These are phyloP conservation scores for Metridium senile DNA, from an alignment of 92 coral and sea anemone genomes.

Conservation along the genomic window DNA sequence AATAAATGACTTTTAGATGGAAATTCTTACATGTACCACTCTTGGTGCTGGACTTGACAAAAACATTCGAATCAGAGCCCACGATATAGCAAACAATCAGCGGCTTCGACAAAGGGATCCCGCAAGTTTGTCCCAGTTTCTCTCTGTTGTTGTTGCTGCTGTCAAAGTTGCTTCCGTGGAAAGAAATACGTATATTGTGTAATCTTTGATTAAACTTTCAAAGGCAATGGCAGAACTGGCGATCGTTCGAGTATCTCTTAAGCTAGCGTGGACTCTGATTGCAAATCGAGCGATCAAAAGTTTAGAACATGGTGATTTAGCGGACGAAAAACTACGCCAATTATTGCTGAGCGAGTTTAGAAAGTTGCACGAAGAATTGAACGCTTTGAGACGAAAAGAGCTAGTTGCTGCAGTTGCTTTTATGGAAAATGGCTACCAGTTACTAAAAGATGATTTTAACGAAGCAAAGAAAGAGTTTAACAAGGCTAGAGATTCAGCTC, in stretches of 20 bases:
- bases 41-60: not conserved
- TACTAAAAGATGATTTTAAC: constrained; percentile 69
- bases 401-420: constrained; percentile 92
- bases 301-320: constrained; percentile 71
- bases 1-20: not conserved
- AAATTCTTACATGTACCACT: not conserved
- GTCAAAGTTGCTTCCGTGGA: constrained; percentile 6
- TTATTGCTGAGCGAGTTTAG: constrained; percentile 85
- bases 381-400: constrained; percentile 89
- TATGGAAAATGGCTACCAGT: constrained; percentile 97
- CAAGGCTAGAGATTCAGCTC: constrained; percentile 98
- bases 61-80: not conserved
- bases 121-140: not conserved
- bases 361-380: constrained; percentile 82
- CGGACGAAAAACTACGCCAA: constrained; percentile 91
- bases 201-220: not conserved
- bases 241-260: constrained; percentile 85
- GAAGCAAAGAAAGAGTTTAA: constrained; percentile 94
- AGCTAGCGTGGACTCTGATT: constrained; percentile 89
- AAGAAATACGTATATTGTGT: not conserved
- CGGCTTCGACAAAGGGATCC: constrained; percentile 5
- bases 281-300: constrained; percentile 86
- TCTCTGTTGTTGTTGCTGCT: not conserved
- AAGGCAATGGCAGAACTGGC: constrained; percentile 86
- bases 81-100: constrained; percentile 1